These are phyloP conservation scores for Ennomos erosarius DNA, from an alignment of 2,888 invertebrate species.

Conservation along the genomic window DNA sequence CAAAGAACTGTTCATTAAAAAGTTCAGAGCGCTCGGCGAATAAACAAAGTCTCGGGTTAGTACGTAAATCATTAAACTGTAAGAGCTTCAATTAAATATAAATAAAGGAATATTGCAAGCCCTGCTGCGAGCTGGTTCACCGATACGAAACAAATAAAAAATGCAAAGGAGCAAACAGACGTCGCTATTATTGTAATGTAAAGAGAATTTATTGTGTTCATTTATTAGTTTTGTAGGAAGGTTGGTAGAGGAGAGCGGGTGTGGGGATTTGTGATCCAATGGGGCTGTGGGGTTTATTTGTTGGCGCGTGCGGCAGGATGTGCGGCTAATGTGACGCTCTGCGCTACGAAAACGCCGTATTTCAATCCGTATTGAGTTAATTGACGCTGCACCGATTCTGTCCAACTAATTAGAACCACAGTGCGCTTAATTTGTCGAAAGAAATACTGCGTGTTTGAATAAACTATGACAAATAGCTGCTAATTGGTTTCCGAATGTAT, in stretches of 20 bases:
- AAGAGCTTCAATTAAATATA: slow-evolving; percentile 32
- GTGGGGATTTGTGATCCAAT: slow-evolving; percentile 68
- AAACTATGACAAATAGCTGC: slow-evolving; percentile 36
- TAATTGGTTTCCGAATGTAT: slow-evolving; percentile 18
- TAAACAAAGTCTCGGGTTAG: slow-evolving; percentile 21
- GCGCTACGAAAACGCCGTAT: slow-evolving; percentile 66
- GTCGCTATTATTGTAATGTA: slow-evolving; percentile 65
- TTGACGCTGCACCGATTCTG: slow-evolving; percentile 62
- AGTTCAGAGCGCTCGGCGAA: slow-evolving; percentile 15
- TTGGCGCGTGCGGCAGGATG: slow-evolving; percentile 72
- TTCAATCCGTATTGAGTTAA: slow-evolving; percentile 70
- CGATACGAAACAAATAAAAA: slow-evolving; percentile 43
- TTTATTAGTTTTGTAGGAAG: slow-evolving; percentile 78
- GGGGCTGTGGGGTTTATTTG: slow-evolving; percentile 75
- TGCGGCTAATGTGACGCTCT: slow-evolving; percentile 66
- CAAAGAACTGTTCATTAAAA: slow-evolving; percentile 21
- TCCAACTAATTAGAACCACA: slow-evolving; percentile 52
- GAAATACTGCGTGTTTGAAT: slow-evolving; percentile 45
- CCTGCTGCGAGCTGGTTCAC: slow-evolving; percentile 35
- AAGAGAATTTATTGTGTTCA: slow-evolving; percentile 75
- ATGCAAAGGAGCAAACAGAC: slow-evolving; percentile 55
- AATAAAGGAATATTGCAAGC: slow-evolving; percentile 30
- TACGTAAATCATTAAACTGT: slow-evolving; percentile 30
- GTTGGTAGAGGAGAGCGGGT: slow-evolving; percentile 51
- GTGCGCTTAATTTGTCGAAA: slow-evolving; percentile 56